Percentiles rank a stretch among this genome's conserved stretches.
Conservation (phyloP, 2,797 vertebrate species). For the Micrastur ruficollis region DNA sequence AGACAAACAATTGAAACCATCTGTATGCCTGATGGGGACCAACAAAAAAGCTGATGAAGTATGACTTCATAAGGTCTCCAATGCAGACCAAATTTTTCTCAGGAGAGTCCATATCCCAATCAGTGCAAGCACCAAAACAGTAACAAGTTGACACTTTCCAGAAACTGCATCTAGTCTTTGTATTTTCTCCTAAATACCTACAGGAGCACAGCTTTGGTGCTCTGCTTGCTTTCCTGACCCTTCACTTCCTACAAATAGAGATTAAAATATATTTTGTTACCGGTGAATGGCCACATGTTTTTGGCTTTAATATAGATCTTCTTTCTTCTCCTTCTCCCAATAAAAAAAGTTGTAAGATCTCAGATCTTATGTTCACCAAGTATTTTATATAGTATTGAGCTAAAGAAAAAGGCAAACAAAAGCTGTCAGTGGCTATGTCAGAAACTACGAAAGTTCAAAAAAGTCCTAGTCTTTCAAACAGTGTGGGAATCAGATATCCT, state of each 20-base stretch:
- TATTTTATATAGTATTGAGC: neutral
- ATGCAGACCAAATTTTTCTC: conserved; percentile 1
- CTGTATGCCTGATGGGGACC: conserved; percentile 67
- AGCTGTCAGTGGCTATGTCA: neutral
- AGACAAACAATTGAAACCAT: conserved; percentile 76
- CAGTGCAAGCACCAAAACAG: neutral
- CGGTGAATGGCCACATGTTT: neutral
- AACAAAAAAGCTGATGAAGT: conserved; percentile 35
- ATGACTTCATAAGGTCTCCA: conserved; percentile 37
- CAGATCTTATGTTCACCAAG: neutral
- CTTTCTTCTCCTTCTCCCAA: neutral
- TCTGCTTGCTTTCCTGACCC: neutral
- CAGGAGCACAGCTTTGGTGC: neutral
- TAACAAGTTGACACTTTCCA: neutral
- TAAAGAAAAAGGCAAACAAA: neutral
- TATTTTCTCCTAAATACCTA: neutral
- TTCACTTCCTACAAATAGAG: neutral
- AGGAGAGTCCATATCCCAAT: neutral
- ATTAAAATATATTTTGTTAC: neutral
- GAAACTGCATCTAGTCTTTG: neutral
- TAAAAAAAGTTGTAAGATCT: neutral
- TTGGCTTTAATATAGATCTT: neutral
- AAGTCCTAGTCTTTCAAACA: neutral
- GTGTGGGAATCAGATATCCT: neutral
- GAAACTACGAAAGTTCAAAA: neutral